phyloP scores from a whole-genome alignment of 2,888 invertebrate species.

The Conomelus anceps region DNA sequence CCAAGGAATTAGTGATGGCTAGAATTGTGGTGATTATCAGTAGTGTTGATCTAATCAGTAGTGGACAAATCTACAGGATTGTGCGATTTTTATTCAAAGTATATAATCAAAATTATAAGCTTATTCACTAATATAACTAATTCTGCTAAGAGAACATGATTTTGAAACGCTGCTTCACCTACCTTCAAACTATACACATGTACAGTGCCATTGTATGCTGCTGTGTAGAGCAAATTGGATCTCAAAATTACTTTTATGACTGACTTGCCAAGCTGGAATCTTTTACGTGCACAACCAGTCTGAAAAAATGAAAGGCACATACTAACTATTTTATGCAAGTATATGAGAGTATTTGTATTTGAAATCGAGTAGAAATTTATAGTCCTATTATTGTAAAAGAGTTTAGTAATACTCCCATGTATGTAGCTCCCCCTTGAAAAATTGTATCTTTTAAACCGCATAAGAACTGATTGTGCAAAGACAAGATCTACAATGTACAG shows the following conservation, averaged over 20 bases:
- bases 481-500: too few species aligned
- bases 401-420: neutral
- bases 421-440: neutral
- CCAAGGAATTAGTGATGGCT: too few species aligned
- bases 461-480: too few species aligned
- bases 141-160: neutral
- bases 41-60: too few species aligned
- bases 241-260: neutral
- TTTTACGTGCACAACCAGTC: neutral
- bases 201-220: neutral
- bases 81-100: too few species aligned
- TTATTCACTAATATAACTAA: neutral
- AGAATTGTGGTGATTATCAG: too few species aligned
- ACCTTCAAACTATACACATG: neutral
- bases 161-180: neutral
- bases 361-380: too few species aligned
- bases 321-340: neutral
- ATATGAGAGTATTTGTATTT: neutral
- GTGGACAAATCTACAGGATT: too few species aligned
- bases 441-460: too few species aligned
- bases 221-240: neutral
- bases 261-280: neutral
- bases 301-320: neutral
- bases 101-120: neutral
- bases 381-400: too few species aligned